A percentile compares a stretch with the other conserved stretches of the same genome.
Evolutionary conservation across 2,797 vertebrate genomes (phyloP).

Genomic region (Chrosomus eos): DNA sequence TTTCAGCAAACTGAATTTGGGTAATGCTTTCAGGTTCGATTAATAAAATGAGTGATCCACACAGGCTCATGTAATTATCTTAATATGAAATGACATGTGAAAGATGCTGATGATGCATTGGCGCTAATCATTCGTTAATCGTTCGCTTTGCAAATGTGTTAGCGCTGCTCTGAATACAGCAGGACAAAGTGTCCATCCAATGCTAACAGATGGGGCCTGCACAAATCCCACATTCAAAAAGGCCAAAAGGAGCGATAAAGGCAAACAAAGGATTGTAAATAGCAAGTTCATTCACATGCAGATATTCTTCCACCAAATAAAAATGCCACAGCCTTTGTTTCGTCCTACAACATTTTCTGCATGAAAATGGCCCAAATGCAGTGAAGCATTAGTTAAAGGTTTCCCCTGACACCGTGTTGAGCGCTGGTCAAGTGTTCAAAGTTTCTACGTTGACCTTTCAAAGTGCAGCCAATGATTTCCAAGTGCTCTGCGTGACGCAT

Average conservation of each 20-base stretch:
- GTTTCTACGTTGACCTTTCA: slow-evolving; percentile 9
- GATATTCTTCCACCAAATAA: slow-evolving; percentile 12
- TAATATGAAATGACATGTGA: slow-evolving; percentile 21
- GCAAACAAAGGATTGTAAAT: slow-evolving; percentile 37
- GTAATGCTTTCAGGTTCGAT: neutral
- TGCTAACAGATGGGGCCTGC: slow-evolving; percentile 44
- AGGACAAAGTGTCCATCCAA: neutral
- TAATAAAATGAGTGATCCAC: slow-evolving; percentile 10
- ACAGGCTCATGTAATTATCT: slow-evolving; percentile 1
- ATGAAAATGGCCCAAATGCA: neutral
- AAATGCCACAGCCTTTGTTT: neutral
- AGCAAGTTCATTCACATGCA: slow-evolving; percentile 25
- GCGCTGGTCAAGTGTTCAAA: slow-evolving; percentile 1
- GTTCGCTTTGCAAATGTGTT: slow-evolving; percentile 38
- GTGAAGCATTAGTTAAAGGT: neutral
- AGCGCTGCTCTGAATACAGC: slow-evolving; percentile 33
- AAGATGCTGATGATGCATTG: slow-evolving; percentile 3
- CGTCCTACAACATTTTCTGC: neutral
- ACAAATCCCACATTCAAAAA: slow-evolving; percentile 43
- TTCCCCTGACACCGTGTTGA: neutral
- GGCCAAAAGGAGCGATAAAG: slow-evolving; percentile 14
- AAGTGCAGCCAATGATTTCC: neutral
- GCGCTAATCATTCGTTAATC: slow-evolving; percentile 8
- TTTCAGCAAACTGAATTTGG: slow-evolving; percentile 6
- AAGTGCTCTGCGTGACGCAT: neutral